These are phyloP conservation scores for Lontra canadensis DNA, from an alignment of 2,113 vertebrate genomes.

Conservation along the genomic window DNA sequence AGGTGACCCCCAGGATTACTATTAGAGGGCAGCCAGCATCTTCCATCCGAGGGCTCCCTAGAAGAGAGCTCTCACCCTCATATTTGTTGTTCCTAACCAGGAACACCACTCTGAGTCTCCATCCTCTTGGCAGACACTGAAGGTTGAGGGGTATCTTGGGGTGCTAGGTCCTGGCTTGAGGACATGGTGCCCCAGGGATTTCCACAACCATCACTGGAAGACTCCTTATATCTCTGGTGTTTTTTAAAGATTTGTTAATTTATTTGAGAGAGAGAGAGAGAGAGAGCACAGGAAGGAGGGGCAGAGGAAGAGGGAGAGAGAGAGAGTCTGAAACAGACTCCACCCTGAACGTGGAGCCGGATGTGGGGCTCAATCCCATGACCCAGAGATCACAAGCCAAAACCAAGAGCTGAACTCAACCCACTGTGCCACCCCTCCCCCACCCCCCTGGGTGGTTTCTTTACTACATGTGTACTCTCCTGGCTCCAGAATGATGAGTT, in stretches of 20 bases:
- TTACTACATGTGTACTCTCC: neutral
- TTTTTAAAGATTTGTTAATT: neutral
- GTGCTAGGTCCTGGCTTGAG: neutral
- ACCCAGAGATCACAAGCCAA: neutral
- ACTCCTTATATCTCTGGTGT: neutral
- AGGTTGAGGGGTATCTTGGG: neutral
- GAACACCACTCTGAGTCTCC: neutral
- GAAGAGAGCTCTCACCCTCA: neutral
- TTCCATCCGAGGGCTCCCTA: neutral
- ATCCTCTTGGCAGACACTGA: neutral
- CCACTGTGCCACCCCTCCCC: neutral
- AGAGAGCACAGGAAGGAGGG: neutral
- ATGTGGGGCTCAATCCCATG: neutral
- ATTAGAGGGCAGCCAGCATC: neutral
- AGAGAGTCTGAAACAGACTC: neutral
- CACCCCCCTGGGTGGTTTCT: neutral
- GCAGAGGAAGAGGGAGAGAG: neutral
- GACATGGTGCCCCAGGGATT: neutral
- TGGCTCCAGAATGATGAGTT: neutral
- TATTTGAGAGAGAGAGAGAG: neutral
- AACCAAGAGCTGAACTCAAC: neutral
- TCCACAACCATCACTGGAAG: neutral
- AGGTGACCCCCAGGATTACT: neutral
- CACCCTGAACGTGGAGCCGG: neutral
- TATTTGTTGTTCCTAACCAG: neutral